phyloP scores from a whole-genome alignment of 2,113 vertebrate species.

The Hippocampus mohnikei region DNA sequence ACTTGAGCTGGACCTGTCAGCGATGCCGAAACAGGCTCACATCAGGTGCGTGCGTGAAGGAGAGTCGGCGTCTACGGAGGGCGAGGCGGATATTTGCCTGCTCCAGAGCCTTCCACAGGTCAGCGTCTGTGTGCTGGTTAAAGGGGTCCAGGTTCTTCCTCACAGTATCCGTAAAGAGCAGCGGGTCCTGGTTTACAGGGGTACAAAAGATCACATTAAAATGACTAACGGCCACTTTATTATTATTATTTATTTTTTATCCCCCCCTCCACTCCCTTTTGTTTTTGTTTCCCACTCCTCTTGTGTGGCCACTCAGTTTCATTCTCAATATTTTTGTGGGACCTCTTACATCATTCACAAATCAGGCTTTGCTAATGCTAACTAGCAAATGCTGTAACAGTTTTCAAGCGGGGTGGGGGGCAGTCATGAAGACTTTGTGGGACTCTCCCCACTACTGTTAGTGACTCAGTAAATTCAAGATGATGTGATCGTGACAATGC shows the following conservation, averaged over 20 bases:
- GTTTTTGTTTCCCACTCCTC: not conserved
- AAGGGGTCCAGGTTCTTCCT: constrained; percentile 96
- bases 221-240: not conserved
- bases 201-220: not conserved
- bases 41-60: not conserved
- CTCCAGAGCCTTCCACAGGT: constrained; percentile 85
- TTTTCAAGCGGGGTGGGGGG: no score
- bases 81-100: constrained; percentile 65
- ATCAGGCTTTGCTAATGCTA: no score
- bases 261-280: not conserved
- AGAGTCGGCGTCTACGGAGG: no score
- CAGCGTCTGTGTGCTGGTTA: constrained; percentile 80
- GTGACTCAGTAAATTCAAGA: not conserved
- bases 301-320: not conserved
- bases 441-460: no score
- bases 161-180: constrained; percentile 91
- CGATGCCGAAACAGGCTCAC: not conserved
- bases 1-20: constrained; percentile 88
- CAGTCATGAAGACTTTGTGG: no score
- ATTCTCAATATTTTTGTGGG: no score
- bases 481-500: not conserved
- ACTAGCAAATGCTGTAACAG: no score
- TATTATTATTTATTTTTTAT: not conserved
- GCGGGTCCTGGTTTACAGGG: constrained; percentile 78
- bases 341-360: no score